Conservation (phyloP, 2,113 vertebrate species). For the Plecturocebus donacophilus region DNA sequence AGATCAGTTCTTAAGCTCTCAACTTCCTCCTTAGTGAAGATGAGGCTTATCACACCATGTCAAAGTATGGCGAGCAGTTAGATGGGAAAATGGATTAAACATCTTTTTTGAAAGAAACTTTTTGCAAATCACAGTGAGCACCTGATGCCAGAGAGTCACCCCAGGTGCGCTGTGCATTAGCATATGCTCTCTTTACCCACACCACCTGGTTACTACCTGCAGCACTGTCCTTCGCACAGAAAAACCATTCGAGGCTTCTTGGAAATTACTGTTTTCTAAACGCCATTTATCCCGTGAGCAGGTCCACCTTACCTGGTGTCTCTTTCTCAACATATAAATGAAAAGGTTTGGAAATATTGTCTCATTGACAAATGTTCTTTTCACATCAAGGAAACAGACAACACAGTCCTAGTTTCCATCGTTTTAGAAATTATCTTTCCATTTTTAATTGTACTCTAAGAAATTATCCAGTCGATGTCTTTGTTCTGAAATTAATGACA, state of each 20-base stretch:
- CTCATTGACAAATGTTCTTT: not conserved
- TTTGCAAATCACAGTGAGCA: not conserved
- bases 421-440: not conserved
- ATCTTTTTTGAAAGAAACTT: not conserved
- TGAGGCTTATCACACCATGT: not conserved
- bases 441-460: not conserved
- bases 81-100: not conserved
- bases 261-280: not conserved
- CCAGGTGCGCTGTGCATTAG: not conserved
- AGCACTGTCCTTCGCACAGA: not conserved
- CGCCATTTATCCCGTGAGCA: not conserved
- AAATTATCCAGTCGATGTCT: not conserved
- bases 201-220: not conserved
- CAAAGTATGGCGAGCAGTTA: not conserved
- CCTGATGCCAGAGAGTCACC: not conserved
- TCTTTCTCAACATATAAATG: not conserved
- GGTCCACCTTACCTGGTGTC: not conserved
- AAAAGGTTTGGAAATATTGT: not conserved
- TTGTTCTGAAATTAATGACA: not conserved
- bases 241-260: not conserved
- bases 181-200: not conserved
- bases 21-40: not conserved
- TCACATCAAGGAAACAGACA: not conserved
- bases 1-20: conserved; percentile 3
- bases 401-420: not conserved